Percentiles rank a stretch among this genome's conserved stretches.
phyloP scores from a whole-genome alignment of 2,113 vertebrate genomes.

The Coryphaenoides rupestris region DNA sequence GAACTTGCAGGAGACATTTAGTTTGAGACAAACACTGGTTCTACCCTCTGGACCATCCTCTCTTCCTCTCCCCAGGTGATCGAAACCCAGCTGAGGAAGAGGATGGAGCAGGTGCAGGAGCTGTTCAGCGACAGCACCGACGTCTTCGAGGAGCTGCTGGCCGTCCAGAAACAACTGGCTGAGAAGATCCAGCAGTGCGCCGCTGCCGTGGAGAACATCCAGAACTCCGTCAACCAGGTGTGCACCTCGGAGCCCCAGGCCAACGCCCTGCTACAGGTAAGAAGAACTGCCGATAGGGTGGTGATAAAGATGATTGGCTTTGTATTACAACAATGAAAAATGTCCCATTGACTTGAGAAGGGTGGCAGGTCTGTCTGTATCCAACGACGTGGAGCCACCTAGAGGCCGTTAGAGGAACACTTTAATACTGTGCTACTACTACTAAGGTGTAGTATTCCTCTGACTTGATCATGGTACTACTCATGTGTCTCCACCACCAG shows the following conservation, averaged over 20 bases:
- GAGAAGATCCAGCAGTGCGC: slow-evolving; percentile 62
- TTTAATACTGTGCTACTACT: not conserved
- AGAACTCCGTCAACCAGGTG: slow-evolving; percentile 42
- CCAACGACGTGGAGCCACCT: too few species aligned
- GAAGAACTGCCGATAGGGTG: too few species aligned
- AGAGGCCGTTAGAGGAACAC: too few species aligned
- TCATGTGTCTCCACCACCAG: slow-evolving; percentile 50
- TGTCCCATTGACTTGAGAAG: too few species aligned
- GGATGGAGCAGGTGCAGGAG: slow-evolving; percentile 75
- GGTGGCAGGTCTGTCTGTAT: not conserved
- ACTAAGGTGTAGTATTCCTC: not conserved
- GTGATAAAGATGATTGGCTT: too few species aligned
- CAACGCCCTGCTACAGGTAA: slow-evolving; percentile 61
- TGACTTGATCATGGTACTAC: not conserved
- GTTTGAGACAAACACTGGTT: not conserved
- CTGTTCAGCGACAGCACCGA: slow-evolving; percentile 67
- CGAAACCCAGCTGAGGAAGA: slow-evolving; percentile 71
- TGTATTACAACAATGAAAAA: too few species aligned
- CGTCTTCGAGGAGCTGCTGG: slow-evolving; percentile 69
- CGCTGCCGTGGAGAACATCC: slow-evolving; percentile 52
- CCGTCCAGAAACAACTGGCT: slow-evolving; percentile 62
- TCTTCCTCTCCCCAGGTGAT: slow-evolving; percentile 53
- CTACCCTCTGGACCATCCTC: not conserved
- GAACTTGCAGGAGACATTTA: too few species aligned
- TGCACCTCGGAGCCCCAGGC: slow-evolving; percentile 30